These are phyloP conservation scores for Acromyrmex echinatior DNA, from an alignment of 1,140 invertebrate genomes.

Conservation along the genomic window DNA sequence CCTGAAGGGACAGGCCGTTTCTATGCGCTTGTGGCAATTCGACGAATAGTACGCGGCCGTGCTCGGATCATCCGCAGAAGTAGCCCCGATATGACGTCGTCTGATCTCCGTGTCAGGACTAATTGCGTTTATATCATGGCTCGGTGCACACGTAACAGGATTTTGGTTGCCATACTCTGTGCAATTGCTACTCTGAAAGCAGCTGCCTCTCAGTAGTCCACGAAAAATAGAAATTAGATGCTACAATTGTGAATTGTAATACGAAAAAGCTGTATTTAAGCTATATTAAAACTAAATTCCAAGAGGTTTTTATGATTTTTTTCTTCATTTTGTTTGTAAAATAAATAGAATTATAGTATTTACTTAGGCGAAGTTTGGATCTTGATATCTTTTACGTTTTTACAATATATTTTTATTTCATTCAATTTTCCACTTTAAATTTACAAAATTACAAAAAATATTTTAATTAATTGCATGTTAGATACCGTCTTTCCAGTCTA, in stretches of 20 bases:
- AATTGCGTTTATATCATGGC: slow-evolving; percentile 61
- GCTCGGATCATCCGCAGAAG: slow-evolving; percentile 68
- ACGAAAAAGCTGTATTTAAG: background rate
- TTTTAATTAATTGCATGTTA: background rate
- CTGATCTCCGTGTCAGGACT: slow-evolving; percentile 60
- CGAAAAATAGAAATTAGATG: slow-evolving; percentile 19
- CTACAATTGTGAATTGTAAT: background rate
- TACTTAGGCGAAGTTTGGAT: background rate
- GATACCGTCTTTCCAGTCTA: background rate
- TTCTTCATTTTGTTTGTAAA: background rate
- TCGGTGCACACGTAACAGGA: slow-evolving; percentile 48
- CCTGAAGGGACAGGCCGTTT: slow-evolving; percentile 72
- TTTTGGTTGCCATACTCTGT: slow-evolving; percentile 31
- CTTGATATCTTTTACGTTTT: background rate
- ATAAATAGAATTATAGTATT: background rate
- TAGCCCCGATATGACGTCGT: slow-evolving; percentile 55
- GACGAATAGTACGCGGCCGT: slow-evolving; percentile 66
- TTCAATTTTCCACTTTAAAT: background rate
- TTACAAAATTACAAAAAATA: background rate
- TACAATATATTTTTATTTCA: background rate
- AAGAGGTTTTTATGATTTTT: background rate
- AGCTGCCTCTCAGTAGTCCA: background rate
- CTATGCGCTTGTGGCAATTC: slow-evolving; percentile 66
- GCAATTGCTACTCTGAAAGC: slow-evolving; percentile 25
- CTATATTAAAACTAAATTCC: background rate